Evolutionary conservation across 2,797 vertebrate genomes (phyloP), one percentile per base, ranked within the genome.

Genomic region (Macroramphosus scolopax): DNA sequence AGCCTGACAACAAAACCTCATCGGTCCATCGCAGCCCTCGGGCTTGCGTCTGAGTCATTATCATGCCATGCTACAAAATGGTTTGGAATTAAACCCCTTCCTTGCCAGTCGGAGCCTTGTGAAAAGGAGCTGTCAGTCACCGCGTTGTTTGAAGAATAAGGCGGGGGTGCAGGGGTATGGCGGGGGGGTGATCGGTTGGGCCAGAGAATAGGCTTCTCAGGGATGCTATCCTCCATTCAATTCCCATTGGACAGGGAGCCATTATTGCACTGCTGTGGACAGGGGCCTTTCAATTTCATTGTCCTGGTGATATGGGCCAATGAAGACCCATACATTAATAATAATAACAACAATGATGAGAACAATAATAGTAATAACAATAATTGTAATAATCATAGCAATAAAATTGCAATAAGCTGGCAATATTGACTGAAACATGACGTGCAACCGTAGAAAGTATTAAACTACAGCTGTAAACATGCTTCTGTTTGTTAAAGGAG

Each of bases 121-220:
- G 91, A 96, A 96, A 93, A 86, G 93, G 87, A 83, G 89, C 92
- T 92, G 91, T 95, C 93, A 93, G 87, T 93, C 93, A 93, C 86
- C 87, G 89, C 59, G 61, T 88, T 89, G 91, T 87, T 92, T 88
- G 80, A 84, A 88, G 88, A 92, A 95, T 93, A 91, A 78, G 77
- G 67, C 8, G 69, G 62, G 40, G 36, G 12, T 35, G 75, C 79
- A 80, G 56, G 73, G 51, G 56, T 17, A 17, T 13, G 37, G 13
- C 22, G n/a, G 37, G 22, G 61, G 41, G 35, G 61, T 14, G 78
- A 79, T 68, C 54, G 63, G 86, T 90, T 82, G 75, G 70, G 80
- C 77, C 78, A 82, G 68, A 86, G 86, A 91, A 90, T 90, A 89
- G 91, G 86, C 87, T 91, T 91, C 91, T 91, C 87, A 80, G 91